A percentile compares a stretch with the other conserved stretches of the same genome.
phyloP scores from a whole-genome alignment of 2,888 invertebrate genomes.

The Patella depressa region DNA sequence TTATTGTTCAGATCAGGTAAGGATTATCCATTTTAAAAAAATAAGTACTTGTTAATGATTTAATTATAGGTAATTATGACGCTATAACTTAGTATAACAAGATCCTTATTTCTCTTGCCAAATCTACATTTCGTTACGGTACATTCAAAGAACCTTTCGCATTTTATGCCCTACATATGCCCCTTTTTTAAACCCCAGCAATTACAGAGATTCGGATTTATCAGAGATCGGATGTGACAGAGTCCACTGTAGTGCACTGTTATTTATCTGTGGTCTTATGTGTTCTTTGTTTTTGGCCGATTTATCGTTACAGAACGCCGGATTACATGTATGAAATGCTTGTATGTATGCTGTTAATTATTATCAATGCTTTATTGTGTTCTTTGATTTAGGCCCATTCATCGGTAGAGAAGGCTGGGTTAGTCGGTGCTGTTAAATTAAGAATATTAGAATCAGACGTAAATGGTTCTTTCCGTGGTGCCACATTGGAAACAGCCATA shows the following conservation, averaged over 20 bases:
- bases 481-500: slow-evolving; percentile 56
- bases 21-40: not conserved
- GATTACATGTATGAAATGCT: not conserved
- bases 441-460: slow-evolving; percentile 59
- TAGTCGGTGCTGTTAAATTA: slow-evolving; percentile 64
- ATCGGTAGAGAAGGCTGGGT: slow-evolving; percentile 67
- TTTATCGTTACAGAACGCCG: not conserved
- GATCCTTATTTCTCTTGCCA: too few species aligned
- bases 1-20: slow-evolving; percentile 94
- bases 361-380: not conserved
- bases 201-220: too few species aligned
- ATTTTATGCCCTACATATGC: too few species aligned
- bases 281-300: not conserved
- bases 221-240: too few species aligned
- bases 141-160: too few species aligned
- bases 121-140: too few species aligned
- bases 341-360: not conserved
- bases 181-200: too few species aligned
- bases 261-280: too few species aligned
- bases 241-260: too few species aligned
- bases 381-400: slow-evolving; percentile 68
- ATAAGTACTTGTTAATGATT: too few species aligned
- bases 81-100: too few species aligned
- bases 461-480: slow-evolving; percentile 52
- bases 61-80: too few species aligned